Percentiles rank a stretch among this genome's conserved stretches.
Conservation (phyloP, 2,888 invertebrate species). For the Drosophila mulleri region DNA sequence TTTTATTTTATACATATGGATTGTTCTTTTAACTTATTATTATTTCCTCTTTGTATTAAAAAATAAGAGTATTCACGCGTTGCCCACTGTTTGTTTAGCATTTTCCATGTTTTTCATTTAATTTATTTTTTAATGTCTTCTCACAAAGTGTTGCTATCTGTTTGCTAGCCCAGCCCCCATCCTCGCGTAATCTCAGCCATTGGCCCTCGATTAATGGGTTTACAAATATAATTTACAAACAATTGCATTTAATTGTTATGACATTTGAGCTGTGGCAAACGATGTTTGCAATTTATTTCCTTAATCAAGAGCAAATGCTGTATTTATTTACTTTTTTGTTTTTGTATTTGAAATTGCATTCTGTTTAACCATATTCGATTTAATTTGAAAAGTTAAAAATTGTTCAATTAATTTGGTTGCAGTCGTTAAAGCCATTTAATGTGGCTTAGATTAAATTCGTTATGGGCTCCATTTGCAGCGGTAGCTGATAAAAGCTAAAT, state of each 20-base stretch:
- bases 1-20: too few species aligned
- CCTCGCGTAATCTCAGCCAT: neutral
- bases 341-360: neutral
- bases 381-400: constrained; percentile 17
- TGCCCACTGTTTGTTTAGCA: too few species aligned
- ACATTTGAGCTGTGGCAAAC: constrained; percentile 40
- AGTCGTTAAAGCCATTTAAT: constrained; percentile 1
- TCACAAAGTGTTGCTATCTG: constrained; percentile 9
- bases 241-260: constrained; percentile 53
- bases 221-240: constrained; percentile 29
- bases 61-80: neutral
- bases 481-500: constrained; percentile 2
- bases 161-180: neutral
- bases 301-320: constrained; percentile 37
- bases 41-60: neutral
- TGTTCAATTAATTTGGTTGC: constrained; percentile 17
- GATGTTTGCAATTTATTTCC: constrained; percentile 40
- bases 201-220: constrained; percentile 5
- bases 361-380: constrained; percentile 7
- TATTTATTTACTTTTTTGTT: neutral
- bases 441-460: neutral
- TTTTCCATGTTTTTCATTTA: too few species aligned
- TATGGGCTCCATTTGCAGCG: neutral
- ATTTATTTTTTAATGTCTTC: neutral
- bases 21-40: neutral